Base-by-base conservation (phyloP, 2,888 invertebrate genomes). In the Parapristionchus giblindavisi region DNA sequence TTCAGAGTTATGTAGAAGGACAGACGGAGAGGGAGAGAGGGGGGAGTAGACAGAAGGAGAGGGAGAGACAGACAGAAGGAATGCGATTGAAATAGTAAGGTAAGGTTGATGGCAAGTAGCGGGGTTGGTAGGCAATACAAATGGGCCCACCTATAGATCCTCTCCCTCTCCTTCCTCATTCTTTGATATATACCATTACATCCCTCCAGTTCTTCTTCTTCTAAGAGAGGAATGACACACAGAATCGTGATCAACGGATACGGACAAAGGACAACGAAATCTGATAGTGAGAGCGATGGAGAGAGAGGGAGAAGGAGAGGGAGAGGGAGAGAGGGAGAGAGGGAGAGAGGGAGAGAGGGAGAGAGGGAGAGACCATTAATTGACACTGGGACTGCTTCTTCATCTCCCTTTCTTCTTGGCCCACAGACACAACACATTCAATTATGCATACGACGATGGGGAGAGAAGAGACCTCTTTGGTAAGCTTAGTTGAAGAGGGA, bases 231-330 rank as follows among this genome's bases (percentile, higher is more conserved):
- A 24, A 36, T 24, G 63, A n/a, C n/a, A n/a, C n/a, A n/a, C n/a
- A n/a, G n/a, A n/a, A n/a, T n/a, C n/a, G n/a, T n/a, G n/a, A n/a
- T 36, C 40, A 17, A 43, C 63, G 63, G 63, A 27, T 24, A 24
- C 40, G 27, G n/a, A 63, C 63, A 63, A 63, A 63, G 63, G 63
- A 56, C 40, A 40, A n/a, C 43, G 63, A 63, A 63, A 63, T 63
- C 63, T 63, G 63, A 63, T 63, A 38, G 63, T 38, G 11, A 43
- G 11, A 36, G 38, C 14, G 24, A 43, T 63, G 63, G 38, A 63
- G 63, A 63, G 38, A 38, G 43, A 63, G 63, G 34, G 63, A 40
- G 27, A 27, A 14, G 24, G 3, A 56, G 56, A 52, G 21, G 21
- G 17, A 3, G 32, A 29, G 56, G 29, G 27, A n/a, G 56, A 56